Conservation (phyloP, 2,113 vertebrate species). For the Anas platyrhynchos region DNA sequence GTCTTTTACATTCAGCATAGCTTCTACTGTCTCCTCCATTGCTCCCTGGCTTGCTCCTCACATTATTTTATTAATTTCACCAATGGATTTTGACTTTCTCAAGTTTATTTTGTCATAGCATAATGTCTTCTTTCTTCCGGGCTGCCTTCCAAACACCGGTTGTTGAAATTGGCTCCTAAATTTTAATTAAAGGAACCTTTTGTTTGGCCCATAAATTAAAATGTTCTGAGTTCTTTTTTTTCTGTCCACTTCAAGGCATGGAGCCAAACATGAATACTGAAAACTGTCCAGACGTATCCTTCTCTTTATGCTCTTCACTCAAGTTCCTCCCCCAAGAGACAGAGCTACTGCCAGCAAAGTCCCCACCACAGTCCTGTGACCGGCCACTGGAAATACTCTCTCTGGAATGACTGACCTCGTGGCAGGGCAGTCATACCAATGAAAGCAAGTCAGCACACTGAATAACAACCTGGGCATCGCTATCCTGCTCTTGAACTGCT, state of each 20-base stretch:
- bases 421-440: neutral
- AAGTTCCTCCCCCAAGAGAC: neutral
- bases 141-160: constrained; percentile 44
- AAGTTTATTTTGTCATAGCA: constrained; percentile 56
- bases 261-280: constrained; percentile 36
- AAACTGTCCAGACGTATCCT: neutral
- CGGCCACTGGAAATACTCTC: neutral
- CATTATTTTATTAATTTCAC: constrained; percentile 40
- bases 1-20: neutral
- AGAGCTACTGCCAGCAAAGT: neutral
- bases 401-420: neutral
- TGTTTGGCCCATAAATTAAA: constrained; percentile 71
- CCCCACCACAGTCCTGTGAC: neutral
- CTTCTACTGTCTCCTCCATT: neutral
- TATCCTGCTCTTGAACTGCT: neutral
- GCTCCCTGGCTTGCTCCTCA: neutral
- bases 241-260: constrained; percentile 47
- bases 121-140: constrained; percentile 60
- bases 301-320: neutral
- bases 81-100: constrained; percentile 28
- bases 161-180: constrained; percentile 62
- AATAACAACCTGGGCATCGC: neutral
- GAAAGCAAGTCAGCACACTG: neutral
- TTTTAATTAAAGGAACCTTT: constrained; percentile 74
- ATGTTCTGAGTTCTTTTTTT: constrained; percentile 19